Evolutionary conservation across 2,888 invertebrate genomes (phyloP).

Genomic region (Amitus sp.): DNA sequence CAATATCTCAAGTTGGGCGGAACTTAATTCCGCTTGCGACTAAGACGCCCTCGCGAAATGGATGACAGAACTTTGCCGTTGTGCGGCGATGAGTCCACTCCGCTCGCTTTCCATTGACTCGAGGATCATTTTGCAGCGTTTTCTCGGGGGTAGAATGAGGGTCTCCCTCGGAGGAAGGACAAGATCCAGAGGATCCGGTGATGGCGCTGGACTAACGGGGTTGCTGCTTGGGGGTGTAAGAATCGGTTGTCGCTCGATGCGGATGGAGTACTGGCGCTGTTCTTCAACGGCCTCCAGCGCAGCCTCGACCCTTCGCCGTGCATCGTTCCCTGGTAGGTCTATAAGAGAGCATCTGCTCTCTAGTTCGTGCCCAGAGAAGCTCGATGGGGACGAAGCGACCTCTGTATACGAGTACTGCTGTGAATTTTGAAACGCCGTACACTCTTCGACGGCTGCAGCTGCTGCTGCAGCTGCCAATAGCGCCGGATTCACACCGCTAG

Average conservation of each 20-base stretch:
- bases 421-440: too few species aligned
- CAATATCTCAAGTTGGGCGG: too few species aligned
- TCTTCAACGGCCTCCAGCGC: constrained; percentile 70
- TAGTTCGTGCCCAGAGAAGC: constrained; percentile 32
- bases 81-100: constrained; percentile 52
- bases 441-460: constrained; percentile 60
- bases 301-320: constrained; percentile 73
- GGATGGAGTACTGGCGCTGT: constrained; percentile 52
- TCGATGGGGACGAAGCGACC: too few species aligned
- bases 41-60: constrained; percentile 79
- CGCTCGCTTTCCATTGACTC: constrained; percentile 71
- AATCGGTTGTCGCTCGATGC: constrained; percentile 56
- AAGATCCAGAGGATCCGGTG: constrained; percentile 69
- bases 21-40: too few species aligned
- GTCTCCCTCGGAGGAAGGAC: constrained; percentile 68
- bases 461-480: constrained; percentile 63
- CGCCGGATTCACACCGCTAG: constrained; percentile 51
- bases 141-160: constrained; percentile 79
- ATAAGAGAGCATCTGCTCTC: constrained; percentile 49
- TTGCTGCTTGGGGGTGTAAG: constrained; percentile 72
- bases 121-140: constrained; percentile 80
- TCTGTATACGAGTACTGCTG: too few species aligned
- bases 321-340: constrained; percentile 67
- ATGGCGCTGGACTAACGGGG: constrained; percentile 69
- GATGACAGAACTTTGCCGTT: constrained; percentile 78